A percentile compares a stretch with the other conserved stretches of the same genome.
These are phyloP conservation scores for Albula glossodonta DNA, from an alignment of 2,113 vertebrate species.

Conservation along the genomic window DNA sequence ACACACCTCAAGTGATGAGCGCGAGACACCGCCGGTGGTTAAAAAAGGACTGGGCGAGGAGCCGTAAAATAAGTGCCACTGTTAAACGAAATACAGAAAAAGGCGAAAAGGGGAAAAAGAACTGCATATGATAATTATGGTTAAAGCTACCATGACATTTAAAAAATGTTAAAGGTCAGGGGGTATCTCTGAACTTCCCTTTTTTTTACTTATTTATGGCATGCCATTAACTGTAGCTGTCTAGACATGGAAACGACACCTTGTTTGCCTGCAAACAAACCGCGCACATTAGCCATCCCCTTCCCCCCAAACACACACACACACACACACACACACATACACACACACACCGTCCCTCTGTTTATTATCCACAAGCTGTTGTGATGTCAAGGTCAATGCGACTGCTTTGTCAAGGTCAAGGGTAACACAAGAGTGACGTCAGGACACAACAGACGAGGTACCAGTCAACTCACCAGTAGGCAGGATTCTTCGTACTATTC, in stretches of 20 bases:
- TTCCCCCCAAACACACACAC: background rate
- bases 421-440: constrained; percentile 63
- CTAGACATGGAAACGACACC: constrained; percentile 75
- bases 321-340: too few species aligned
- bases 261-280: constrained; percentile 75
- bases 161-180: background rate
- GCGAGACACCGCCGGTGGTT: background rate
- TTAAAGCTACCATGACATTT: background rate
- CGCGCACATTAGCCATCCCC: constrained; percentile 29
- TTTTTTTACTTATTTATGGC: constrained; percentile 70
- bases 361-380: constrained; percentile 47
- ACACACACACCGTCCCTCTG: constrained; percentile 2
- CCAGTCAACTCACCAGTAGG: background rate
- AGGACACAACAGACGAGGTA: constrained; percentile 34
- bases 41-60: background rate
- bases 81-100: background rate
- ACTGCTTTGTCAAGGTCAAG: constrained; percentile 82
- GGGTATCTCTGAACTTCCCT: constrained; percentile 1
- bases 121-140: background rate
- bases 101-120: background rate
- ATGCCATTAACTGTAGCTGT: constrained; percentile 70
- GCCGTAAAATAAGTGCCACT: background rate
- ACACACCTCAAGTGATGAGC: constrained; percentile 19
- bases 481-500: background rate
- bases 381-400: constrained; percentile 83